Evolutionary conservation across 2,113 vertebrate species (phyloP).

Genomic region (Pomatostomus ruficeps): DNA sequence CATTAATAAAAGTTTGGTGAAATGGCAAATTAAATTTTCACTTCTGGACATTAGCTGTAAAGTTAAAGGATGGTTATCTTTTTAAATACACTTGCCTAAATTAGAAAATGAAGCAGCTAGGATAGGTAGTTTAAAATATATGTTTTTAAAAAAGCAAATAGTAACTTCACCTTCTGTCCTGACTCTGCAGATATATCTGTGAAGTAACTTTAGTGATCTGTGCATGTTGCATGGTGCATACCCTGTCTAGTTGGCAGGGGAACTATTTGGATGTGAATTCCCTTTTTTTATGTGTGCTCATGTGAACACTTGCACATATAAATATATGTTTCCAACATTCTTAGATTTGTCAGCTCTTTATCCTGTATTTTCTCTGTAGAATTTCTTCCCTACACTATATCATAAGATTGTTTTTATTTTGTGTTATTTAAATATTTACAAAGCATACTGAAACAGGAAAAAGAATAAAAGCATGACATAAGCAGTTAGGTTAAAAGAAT

Average conservation of each 20-base stretch:
- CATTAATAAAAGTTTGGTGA: background rate
- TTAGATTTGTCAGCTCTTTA: background rate
- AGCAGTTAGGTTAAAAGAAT: background rate
- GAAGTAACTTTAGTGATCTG: background rate
- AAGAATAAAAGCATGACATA: background rate
- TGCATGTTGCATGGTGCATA: background rate
- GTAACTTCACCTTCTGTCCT: background rate
- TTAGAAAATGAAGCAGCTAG: background rate
- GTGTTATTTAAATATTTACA: background rate
- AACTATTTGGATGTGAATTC: background rate
- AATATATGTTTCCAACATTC: background rate
- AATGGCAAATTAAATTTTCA: constrained; percentile 1
- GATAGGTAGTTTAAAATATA: background rate
- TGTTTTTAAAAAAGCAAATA: background rate
- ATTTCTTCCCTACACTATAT: background rate
- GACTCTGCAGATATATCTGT: background rate
- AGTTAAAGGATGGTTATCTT: background rate
- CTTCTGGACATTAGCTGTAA: background rate
- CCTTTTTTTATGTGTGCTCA: background rate
- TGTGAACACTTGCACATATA: background rate
- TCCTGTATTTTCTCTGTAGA: background rate
- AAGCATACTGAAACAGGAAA: background rate
- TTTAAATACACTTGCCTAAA: background rate
- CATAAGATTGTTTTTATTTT: background rate
- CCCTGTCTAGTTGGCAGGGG: background rate